These are phyloP conservation scores for Tachysurus fulvidraco DNA, from an alignment of 2,113 vertebrate species.

Conservation along the genomic window DNA sequence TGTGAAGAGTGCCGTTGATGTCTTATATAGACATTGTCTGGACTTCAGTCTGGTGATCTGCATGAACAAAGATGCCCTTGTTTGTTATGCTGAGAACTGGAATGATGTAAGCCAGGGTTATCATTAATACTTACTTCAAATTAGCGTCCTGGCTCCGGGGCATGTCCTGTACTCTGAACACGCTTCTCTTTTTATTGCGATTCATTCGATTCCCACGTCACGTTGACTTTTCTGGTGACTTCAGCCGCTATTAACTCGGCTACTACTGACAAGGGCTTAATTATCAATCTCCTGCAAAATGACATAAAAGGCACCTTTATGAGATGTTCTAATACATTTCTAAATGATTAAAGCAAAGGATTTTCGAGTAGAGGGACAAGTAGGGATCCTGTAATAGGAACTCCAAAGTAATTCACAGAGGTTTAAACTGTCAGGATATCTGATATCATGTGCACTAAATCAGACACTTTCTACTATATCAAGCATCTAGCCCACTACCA, in stretches of 20 bases:
- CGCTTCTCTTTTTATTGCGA: not conserved
- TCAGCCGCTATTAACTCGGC: not conserved
- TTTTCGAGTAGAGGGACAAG: not conserved
- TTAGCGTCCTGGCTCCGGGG: conserved; percentile 15
- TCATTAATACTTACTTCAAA: conserved; percentile 35
- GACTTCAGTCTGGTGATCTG: conserved; percentile 15
- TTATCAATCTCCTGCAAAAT: not conserved
- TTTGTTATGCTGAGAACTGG: conserved; percentile 19
- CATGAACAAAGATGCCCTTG: conserved; percentile 35
- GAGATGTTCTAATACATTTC: not conserved
- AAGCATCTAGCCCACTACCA: not conserved
- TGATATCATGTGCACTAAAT: not conserved
- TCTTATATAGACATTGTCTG: not conserved
- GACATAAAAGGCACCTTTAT: not conserved
- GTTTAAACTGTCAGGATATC: not conserved
- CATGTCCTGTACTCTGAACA: conserved; percentile 31
- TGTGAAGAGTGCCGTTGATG: not conserved
- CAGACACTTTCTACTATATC: not conserved
- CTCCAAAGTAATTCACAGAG: not conserved
- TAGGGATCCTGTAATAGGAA: not conserved
- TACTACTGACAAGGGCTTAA: not conserved
- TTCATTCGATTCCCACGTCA: not conserved
- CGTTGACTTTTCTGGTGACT: conserved; percentile 22
- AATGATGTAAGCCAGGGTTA: conserved; percentile 39
- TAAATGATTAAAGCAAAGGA: not conserved